phyloP scores from a whole-genome alignment of 1,140 invertebrate genomes.

The Drosophila fuyamai region DNA sequence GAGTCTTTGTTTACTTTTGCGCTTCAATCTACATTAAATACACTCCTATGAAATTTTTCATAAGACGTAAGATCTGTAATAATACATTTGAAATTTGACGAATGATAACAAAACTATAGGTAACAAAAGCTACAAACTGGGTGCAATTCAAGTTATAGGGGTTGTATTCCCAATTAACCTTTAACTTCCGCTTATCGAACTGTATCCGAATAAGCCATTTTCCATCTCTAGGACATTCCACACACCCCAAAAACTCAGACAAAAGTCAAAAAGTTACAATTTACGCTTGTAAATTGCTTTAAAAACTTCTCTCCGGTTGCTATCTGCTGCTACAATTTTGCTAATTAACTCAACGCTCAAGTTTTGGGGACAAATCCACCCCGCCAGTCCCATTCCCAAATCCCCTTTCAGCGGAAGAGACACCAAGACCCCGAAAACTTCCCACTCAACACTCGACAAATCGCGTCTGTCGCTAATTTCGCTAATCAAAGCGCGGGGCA shows the following conservation, averaged over 20 bases:
- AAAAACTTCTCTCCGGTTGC: conserved; percentile 70
- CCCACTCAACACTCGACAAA: conserved; percentile 10
- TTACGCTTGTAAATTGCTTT: conserved; percentile 82
- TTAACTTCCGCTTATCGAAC: neutral
- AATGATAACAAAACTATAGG: too few relatives aligned
- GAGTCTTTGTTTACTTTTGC: too few relatives aligned
- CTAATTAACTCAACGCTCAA: conserved; percentile 80
- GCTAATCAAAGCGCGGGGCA: conserved; percentile 69
- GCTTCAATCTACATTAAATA: too few relatives aligned
- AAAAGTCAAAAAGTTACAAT: conserved; percentile 78
- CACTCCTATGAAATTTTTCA: too few relatives aligned
- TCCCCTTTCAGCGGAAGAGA: conserved; percentile 11
- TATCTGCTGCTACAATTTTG: conserved; percentile 75
- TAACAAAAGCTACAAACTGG: too few relatives aligned
- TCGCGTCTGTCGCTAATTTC: conserved; percentile 72
- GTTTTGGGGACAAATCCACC: conserved; percentile 31
- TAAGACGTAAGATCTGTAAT: too few relatives aligned
- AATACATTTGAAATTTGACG: too few relatives aligned
- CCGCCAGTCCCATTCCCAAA: conserved; percentile 12
- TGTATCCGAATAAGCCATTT: neutral
- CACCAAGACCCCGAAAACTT: neutral
- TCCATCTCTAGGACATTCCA: neutral
- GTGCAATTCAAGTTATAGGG: too few relatives aligned
- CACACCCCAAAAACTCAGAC: conserved; percentile 18
- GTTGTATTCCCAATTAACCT: too few relatives aligned